Evolutionary conservation across 2,888 invertebrate species (phyloP).

Genomic region (Euzophera pinguis): DNA sequence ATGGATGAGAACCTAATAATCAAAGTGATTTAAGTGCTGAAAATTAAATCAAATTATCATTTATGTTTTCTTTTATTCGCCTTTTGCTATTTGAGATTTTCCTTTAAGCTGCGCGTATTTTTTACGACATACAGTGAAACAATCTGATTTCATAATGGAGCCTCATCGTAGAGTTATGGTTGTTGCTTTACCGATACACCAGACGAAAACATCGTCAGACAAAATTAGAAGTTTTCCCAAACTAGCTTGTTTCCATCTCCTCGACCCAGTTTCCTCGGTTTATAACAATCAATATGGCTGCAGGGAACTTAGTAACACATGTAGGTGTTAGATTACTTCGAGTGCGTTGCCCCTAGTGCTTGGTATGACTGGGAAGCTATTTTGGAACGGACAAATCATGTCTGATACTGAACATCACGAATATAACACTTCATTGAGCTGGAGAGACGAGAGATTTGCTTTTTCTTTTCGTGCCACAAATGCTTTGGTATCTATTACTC

Average conservation of each 20-base stretch:
- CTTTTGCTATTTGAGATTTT: too few relatives aligned
- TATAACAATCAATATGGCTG: slow-evolving; percentile 34
- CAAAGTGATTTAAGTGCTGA: too few relatives aligned
- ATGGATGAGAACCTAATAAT: too few relatives aligned
- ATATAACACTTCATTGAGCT: neutral
- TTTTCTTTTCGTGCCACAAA: neutral
- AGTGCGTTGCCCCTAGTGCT: neutral
- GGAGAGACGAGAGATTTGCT: neutral
- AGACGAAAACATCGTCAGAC: slow-evolving; percentile 44
- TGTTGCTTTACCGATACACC: slow-evolving; percentile 2
- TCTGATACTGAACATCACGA: neutral
- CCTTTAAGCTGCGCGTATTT: too few relatives aligned
- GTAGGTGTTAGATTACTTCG: slow-evolving; percentile 7
- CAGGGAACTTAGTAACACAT: slow-evolving; percentile 15
- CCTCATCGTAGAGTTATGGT: too few relatives aligned
- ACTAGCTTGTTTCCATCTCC: slow-evolving; percentile 31
- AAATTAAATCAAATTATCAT: too few relatives aligned
- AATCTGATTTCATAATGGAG: too few relatives aligned
- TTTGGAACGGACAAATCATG: neutral
- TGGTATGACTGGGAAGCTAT: neutral
- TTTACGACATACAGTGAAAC: too few relatives aligned
- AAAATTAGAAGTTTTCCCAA: slow-evolving; percentile 61
- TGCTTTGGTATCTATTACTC: too few relatives aligned
- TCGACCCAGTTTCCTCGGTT: slow-evolving; percentile 43
- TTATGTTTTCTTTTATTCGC: too few relatives aligned